Evolutionary conservation across 1,140 invertebrate species (phyloP).

Genomic region (Micrasema minimum): DNA sequence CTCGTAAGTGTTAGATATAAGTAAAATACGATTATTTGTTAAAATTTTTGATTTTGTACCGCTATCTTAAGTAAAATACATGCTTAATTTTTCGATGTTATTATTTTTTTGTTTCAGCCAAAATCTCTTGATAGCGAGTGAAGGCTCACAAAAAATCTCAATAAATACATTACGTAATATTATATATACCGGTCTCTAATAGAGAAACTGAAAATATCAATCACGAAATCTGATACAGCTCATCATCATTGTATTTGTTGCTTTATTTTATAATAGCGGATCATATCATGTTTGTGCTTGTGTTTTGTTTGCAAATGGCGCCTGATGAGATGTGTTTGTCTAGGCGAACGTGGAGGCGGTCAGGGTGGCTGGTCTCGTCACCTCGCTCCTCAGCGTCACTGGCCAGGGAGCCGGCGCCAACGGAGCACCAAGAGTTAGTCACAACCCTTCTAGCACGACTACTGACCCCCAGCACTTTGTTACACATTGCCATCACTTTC

Average conservation of each 20-base stretch:
- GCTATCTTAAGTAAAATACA: too few relatives aligned
- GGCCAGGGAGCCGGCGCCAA: slow-evolving; percentile 60
- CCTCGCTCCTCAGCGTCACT: slow-evolving; percentile 79
- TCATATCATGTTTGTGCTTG: slow-evolving; percentile 13
- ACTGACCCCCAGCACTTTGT: neutral
- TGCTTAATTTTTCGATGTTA: too few relatives aligned
- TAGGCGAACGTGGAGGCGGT: slow-evolving; percentile 75
- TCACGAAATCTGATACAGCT: too few relatives aligned
- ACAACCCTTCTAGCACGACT: neutral
- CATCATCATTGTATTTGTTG: slow-evolving; percentile 17
- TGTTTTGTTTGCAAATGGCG: slow-evolving; percentile 20
- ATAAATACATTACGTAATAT: too few relatives aligned
- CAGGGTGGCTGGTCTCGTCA: slow-evolving; percentile 78
- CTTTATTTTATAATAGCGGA: slow-evolving; percentile 27
- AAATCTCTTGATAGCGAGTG: too few relatives aligned
- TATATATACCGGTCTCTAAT: too few relatives aligned
- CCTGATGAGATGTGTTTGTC: slow-evolving; percentile 30
- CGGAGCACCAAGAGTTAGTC: slow-evolving; percentile 53
- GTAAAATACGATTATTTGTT: too few relatives aligned
- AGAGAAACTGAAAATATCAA: too few relatives aligned
- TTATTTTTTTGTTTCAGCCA: too few relatives aligned
- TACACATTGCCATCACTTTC: neutral
- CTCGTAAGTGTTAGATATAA: too few relatives aligned
- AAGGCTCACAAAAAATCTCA: too few relatives aligned
- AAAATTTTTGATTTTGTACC: too few relatives aligned